Base-by-base conservation (phyloP, 2,797 vertebrate genomes). In the Acestrorhynchus altus region DNA sequence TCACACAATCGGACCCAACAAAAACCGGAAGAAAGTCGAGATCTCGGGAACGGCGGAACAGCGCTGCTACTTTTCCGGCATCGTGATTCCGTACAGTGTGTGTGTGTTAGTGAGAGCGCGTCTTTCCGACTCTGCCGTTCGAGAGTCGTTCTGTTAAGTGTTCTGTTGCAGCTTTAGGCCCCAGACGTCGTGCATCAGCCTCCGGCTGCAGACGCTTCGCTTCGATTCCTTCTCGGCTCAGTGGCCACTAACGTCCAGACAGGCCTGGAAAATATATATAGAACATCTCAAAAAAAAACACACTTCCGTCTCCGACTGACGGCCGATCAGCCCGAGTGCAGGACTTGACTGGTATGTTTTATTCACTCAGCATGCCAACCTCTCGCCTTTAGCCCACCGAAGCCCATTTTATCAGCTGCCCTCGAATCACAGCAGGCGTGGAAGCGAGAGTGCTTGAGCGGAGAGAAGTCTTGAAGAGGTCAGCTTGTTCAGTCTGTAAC, bases 401-500 rank as follows among this genome's bases (percentile, higher is more conserved):
- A 63, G 39, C 39, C 61, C 39, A 24, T 42, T 64, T 64, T 28
- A 22, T 64, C 39, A 12, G 18, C 39, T n/a, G 26, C 61, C 20
- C 40, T 47, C 24, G 7, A 49, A 67, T 47, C 64, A 9, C 64
- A 67, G 64, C 42, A 35, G 57, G 57, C 26, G 5, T n/a, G 54
- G 49, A 11, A 26, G 10, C 26, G 11, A 56, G 56, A 57, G 24
- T 2, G 42, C 64, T 47, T 13, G 61, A 64, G n/a, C 35, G 9
- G 22, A 66, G 64, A 66, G 46, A 9, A 8, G 66, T 52, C 26
- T 13, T n/a, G 66, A 20, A 35, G 66, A 52, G 47, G 47, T 68
- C 46, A 52, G 66, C 66, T 18, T 65, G 63, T 76, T 78, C n/a
- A 54, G 54, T 68, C 54, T 59, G 66, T 67, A 60, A 81, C 70